These are phyloP conservation scores for Tinamus guttatus DNA, from an alignment of 2,113 vertebrate species.

Conservation along the genomic window DNA sequence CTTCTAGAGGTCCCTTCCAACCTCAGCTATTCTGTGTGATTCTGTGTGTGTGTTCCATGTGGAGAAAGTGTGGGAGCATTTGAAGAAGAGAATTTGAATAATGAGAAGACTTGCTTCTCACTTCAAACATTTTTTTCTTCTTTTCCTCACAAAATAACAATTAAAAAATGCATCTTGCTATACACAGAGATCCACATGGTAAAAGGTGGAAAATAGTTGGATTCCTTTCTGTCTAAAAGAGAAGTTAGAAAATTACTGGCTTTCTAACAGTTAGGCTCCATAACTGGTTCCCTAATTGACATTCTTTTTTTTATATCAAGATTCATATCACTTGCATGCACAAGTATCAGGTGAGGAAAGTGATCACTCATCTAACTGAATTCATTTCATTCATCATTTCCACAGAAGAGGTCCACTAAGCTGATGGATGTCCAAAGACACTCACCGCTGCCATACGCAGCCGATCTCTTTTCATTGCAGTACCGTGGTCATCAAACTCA, in stretches of 20 bases:
- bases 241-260: neutral
- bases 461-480: neutral
- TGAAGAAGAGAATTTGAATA: neutral
- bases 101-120: neutral
- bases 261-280: neutral
- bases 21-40: too few relatives aligned
- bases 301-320: neutral
- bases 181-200: neutral
- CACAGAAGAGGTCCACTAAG: rapidly evolving
- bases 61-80: neutral
- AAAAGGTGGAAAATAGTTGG: neutral
- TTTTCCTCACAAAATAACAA: neutral
- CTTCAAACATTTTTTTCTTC: neutral
- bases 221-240: neutral
- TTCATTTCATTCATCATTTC: neutral
- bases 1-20: too few relatives aligned
- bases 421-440: neutral
- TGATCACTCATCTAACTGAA: neutral
- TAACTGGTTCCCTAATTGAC: too few relatives aligned
- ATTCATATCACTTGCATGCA: neutral
- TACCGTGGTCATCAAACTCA: neutral
- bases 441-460: neutral
- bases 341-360: neutral
- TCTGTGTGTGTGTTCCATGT: neutral
- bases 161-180: too few relatives aligned